A percentile compares a stretch with the other conserved stretches of the same genome.
phyloP scores from a whole-genome alignment of 2,113 vertebrate species.

The Takifugu flavidus region DNA sequence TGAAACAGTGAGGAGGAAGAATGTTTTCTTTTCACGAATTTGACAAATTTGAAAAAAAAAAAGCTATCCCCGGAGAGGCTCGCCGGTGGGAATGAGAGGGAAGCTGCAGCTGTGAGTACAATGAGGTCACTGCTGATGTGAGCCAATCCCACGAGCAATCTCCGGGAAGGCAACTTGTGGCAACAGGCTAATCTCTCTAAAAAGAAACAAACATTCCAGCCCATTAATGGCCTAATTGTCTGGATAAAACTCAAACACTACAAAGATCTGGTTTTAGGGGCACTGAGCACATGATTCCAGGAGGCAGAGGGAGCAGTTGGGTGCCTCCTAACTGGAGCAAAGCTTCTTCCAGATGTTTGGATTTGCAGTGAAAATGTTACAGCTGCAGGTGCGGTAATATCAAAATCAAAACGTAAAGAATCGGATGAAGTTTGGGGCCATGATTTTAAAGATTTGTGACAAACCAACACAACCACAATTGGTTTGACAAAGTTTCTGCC shows the following conservation, averaged over 20 bases:
- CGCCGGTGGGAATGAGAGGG: constrained; percentile 21
- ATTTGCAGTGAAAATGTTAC: too few relatives aligned
- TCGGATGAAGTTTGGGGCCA: too few relatives aligned
- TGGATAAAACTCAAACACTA: constrained; percentile 1
- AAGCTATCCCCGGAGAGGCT: constrained; percentile 14
- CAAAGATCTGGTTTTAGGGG: constrained; percentile 8
- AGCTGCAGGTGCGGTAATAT: too few relatives aligned
- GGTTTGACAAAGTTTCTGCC: too few relatives aligned
- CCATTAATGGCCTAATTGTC: constrained; percentile 31
- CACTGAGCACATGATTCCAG: background rate
- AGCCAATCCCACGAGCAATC: constrained; percentile 23
- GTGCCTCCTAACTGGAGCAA: too few relatives aligned
- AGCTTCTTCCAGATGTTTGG: too few relatives aligned
- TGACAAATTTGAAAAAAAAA: constrained; percentile 10
- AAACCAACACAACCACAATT: too few relatives aligned
- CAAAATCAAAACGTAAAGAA: too few relatives aligned
- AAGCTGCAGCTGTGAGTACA: constrained; percentile 47
- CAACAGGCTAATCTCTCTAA: constrained; percentile 10
- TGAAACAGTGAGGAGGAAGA: constrained; percentile 20
- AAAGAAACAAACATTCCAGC: constrained; percentile 39
- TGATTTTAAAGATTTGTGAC: too few relatives aligned
- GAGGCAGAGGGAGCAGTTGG: background rate
- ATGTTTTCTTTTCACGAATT: constrained; percentile 26
- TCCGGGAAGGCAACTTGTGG: constrained; percentile 34
- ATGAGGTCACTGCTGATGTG: constrained; percentile 34